Evolutionary conservation across 1,140 invertebrate species (phyloP), one percentile per base, ranked within the genome.

Genomic region (Venturia canescens): DNA sequence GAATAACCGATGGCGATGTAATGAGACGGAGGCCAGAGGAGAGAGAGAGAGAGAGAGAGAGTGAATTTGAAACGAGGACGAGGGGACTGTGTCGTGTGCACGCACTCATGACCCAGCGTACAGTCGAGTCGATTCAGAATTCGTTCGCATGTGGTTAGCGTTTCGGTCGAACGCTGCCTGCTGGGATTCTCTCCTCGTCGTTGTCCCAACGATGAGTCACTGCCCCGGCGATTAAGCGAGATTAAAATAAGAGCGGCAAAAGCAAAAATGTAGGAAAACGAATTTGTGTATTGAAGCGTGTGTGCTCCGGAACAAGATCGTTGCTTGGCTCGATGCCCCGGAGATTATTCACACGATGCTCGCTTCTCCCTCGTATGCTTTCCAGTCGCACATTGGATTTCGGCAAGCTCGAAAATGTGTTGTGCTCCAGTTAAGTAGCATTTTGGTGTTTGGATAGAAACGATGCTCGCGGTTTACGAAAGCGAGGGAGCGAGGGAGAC

Each of bases 161-260:
- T 69, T 69, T 69, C 6, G 26, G 75, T 23, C 44, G 21, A 27
- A 66, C 18, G 38, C 38, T 74, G 1, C 1, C 15, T 50, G 69
- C 15, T 50, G 69, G 34, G 48, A 74, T 48, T 29, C 48, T 69
- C 27, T 44, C 27, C 34, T 16, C 38, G 44, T 44, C 6, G 6
- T 26, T 27, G 66, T 15, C 27, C 21, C 3, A 82, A 48, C 74
- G 81, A 86, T 87, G 83, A 89, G 85, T 89, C 87, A 86, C 84
- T 86, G 84, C 80, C 57, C 83, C 63, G 81, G 74, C 79, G 79
- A 80, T 44, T 70, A 29, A 53, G 13, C 11, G 48, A 9, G n/a
- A 34, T 3, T 0, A 34, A 34, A 38, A 76, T 38, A 76, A 53
- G 53, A 74, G 4, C 3, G 18, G 53, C 18, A 23, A 23, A 48